Evolutionary conservation across 2,113 vertebrate species (phyloP).

Genomic region (Cinclus mexicanus): DNA sequence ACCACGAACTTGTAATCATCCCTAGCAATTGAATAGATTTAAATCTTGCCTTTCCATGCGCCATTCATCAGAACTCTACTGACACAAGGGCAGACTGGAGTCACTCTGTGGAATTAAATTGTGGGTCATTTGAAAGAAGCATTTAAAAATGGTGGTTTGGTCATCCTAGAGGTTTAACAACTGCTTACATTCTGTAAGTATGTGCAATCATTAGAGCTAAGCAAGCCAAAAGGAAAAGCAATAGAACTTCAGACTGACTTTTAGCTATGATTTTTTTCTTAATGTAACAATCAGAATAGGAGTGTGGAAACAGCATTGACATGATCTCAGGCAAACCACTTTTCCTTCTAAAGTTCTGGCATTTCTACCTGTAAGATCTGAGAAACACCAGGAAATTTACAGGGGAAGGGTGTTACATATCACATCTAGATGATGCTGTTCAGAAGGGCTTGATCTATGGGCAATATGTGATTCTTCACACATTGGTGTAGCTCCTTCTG

Average conservation of each 20-base stretch:
- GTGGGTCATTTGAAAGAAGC: background rate
- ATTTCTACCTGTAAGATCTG: background rate
- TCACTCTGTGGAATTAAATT: background rate
- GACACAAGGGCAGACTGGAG: background rate
- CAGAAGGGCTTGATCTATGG: background rate
- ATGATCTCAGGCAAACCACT: background rate
- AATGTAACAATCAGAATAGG: background rate
- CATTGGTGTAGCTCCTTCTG: background rate
- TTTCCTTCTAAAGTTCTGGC: background rate
- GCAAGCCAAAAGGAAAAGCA: background rate
- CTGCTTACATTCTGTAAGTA: background rate
- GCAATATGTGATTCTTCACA: background rate
- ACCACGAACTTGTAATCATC: background rate
- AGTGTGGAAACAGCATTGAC: background rate
- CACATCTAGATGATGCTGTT: background rate
- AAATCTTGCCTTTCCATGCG: background rate
- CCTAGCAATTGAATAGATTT: background rate
- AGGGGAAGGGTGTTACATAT: background rate
- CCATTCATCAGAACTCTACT: background rate
- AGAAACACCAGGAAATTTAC: background rate
- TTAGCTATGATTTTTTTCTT: background rate
- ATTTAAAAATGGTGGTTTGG: background rate
- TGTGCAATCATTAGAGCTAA: background rate
- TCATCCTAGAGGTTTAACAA: background rate
- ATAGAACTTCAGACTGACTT: background rate